Percentiles rank a stretch among this genome's conserved stretches.
These are phyloP conservation scores for Philereme vetulata DNA, from an alignment of 2,888 invertebrate species.

Conservation along the genomic window DNA sequence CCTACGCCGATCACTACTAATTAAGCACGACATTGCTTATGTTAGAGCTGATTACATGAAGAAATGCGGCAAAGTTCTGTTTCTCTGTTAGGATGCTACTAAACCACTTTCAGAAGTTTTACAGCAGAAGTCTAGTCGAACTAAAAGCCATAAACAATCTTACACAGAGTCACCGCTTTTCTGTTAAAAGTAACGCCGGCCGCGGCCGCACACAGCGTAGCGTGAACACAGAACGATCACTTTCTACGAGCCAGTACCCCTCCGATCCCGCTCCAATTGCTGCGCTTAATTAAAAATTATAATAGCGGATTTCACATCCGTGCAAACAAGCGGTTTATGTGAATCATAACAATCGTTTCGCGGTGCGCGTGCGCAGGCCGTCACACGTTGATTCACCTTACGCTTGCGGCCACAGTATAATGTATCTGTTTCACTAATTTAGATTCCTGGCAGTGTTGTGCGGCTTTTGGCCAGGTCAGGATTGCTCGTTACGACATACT, in stretches of 20 bases:
- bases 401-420: slow-evolving; percentile 33
- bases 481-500: slow-evolving; percentile 25
- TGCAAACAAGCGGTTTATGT: slow-evolving; percentile 76
- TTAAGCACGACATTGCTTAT: no score
- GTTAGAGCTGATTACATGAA: no score
- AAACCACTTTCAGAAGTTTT: no score
- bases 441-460: slow-evolving; percentile 25
- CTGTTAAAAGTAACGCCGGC: slow-evolving; percentile 16
- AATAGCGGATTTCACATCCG: slow-evolving; percentile 83
- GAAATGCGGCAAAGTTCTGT: no score
- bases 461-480: slow-evolving; percentile 21
- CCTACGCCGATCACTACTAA: no score
- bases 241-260: slow-evolving; percentile 72
- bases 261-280: slow-evolving; percentile 78
- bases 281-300: slow-evolving; percentile 80
- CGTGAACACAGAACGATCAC: slow-evolving; percentile 61
- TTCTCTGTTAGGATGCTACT: no score
- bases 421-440: slow-evolving; percentile 32
- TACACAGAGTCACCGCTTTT: slow-evolving; percentile 19
- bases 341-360: slow-evolving; percentile 68
- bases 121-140: no score
- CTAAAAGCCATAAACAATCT: no score
- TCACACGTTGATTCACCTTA: slow-evolving; percentile 68
- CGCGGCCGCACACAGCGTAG: slow-evolving; percentile 39
- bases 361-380: slow-evolving; percentile 43